These are phyloP conservation scores for Simalia tracyae DNA, from an alignment of 2,797 vertebrate species.

Conservation along the genomic window DNA sequence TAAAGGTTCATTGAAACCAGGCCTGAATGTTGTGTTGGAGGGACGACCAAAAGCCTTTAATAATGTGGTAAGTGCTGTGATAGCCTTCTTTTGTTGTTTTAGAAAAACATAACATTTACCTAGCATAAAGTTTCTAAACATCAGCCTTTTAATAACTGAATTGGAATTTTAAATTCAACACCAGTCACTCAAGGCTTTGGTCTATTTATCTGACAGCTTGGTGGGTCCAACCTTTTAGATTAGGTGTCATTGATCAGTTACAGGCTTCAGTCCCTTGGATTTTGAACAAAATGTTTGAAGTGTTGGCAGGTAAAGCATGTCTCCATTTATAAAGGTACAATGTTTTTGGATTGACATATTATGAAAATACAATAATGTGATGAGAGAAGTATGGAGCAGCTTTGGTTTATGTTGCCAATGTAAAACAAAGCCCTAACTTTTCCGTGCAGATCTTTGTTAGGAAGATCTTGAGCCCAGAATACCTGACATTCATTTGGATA, in stretches of 20 bases:
- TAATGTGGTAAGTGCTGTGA: conserved; percentile 80
- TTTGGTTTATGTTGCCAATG: neutral
- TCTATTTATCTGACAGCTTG: neutral
- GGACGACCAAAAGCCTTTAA: conserved; percentile 78
- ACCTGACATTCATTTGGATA: neutral
- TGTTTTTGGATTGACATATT: neutral
- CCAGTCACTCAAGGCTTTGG: neutral
- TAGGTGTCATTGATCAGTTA: neutral
- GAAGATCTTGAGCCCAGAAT: neutral
- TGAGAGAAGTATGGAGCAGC: neutral
- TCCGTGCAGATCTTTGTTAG: neutral
- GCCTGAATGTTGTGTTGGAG: conserved; percentile 84
- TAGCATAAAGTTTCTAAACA: neutral
- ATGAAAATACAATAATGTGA: neutral
- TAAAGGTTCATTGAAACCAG: conserved; percentile 86
- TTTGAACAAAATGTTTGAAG: neutral
- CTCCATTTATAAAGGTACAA: neutral
- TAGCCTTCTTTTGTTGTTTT: neutral
- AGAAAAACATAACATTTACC: neutral
- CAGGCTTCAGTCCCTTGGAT: neutral
- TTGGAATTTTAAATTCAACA: neutral
- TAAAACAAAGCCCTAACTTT: neutral
- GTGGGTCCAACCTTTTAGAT: neutral
- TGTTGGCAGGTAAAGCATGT: neutral
- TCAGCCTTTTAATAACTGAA: neutral